Base-by-base conservation (phyloP, 1,140 invertebrate species). In the Trichonephila clavipes region DNA sequence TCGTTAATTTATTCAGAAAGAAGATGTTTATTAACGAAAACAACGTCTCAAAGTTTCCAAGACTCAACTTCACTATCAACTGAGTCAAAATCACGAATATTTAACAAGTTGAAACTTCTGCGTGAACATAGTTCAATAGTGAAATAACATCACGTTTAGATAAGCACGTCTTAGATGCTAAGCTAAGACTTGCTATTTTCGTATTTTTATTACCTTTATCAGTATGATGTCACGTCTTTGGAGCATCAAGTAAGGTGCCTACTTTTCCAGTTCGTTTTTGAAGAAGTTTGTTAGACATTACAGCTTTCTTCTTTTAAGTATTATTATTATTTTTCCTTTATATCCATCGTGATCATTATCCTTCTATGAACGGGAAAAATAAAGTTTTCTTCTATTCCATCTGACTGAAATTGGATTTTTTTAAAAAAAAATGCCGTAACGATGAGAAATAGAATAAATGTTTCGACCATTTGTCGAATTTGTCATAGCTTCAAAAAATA, bases 201-300 rank as follows among this genome's bases (percentile, higher is more conserved):
- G 61, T 64, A 64, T 64, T 88, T 88, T 88, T 88, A 88, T 88
- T 88, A 40, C 86, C 86, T 88, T 40, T 62, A 88, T 88, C 86
- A 88, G 21, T 61, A 21, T 64, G 59, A 88, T 88, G 61, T 88
- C 86, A 88, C 86, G 86, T 88, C 59, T 64, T 88, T 19, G 7
- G 18, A 40, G 86, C 86, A 88, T 88, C 86, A 88, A 64, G 51
- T 88, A 88, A 40, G 59, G 34, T 64, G 86, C 86, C 66, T 58
- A 61, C 86, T 64, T 88, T 58, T 88, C 59, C 82, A 59, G 58
- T 40, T 44, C 59, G 12, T 62, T 58, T 85, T 62, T 40, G 24
- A 64, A 64, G 51, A 59, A 34, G 28, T 88, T 66, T 88, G 59
- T 64, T 88, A 88, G 21, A 58, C 16, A 59, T 85, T n/a, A 59